Conservation (phyloP, 92 coral and sea anemone species). For the Siderastrea siderea region DNA sequence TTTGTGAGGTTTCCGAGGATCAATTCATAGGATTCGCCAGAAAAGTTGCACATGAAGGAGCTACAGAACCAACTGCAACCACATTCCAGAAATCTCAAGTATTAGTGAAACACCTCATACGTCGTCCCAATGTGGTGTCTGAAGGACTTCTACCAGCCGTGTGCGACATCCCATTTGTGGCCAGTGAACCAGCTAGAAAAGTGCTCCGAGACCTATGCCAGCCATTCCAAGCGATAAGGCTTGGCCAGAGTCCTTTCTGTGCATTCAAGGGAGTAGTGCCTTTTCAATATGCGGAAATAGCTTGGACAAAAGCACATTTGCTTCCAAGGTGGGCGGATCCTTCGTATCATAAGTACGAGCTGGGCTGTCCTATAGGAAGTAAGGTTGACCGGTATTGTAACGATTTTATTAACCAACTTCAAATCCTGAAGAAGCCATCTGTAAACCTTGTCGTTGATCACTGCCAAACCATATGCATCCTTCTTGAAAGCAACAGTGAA, state of each 20-base stretch:
- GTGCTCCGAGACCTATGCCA: conserved; percentile 25
- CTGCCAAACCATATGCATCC: conserved; percentile 66
- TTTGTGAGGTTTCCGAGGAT: conserved; percentile 46
- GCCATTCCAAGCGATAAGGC: conserved; percentile 28
- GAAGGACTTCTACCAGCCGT: conserved; percentile 35
- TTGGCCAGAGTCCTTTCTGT: conserved; percentile 39
- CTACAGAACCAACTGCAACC: background rate
- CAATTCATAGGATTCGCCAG: conserved; percentile 58
- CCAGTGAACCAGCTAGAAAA: conserved; percentile 11
- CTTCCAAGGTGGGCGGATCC: conserved; percentile 68
- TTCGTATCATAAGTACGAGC: background rate
- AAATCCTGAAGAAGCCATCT: conserved; percentile 57
- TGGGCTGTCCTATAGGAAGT: background rate
- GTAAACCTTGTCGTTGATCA: conserved; percentile 71
- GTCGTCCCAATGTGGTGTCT: conserved; percentile 1
- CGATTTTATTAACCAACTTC: conserved; percentile 21
- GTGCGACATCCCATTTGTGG: conserved; percentile 64
- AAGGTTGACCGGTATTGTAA: background rate
- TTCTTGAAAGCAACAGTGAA: background rate
- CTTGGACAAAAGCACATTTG: conserved; percentile 79
- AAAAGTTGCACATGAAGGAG: conserved; percentile 67
- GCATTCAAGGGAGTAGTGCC: conserved; percentile 71
- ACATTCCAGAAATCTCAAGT: conserved; percentile 65
- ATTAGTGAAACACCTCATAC: conserved; percentile 66
- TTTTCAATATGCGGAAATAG: background rate